Percentiles rank a stretch among this genome's conserved stretches.
These are phyloP conservation scores for Epinephelus cyanopodus DNA, from an alignment of 2,113 vertebrate species.

Conservation along the genomic window DNA sequence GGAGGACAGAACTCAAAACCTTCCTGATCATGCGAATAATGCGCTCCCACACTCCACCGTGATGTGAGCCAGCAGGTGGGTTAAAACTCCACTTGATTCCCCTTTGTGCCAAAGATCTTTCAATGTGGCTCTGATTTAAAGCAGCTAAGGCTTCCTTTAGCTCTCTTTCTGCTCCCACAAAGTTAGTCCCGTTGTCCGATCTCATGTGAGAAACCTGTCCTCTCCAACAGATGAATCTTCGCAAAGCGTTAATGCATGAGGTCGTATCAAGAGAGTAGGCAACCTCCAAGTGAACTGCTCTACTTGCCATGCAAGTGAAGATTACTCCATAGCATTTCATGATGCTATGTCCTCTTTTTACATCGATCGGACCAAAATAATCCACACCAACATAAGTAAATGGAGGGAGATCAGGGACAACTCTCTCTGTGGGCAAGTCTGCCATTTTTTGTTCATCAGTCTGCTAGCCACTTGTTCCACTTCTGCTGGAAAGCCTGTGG, in stretches of 20 bases:
- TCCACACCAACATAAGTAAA: too few species aligned
- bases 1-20: neutral
- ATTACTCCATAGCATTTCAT: neutral
- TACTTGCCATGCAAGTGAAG: neutral
- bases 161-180: too few species aligned
- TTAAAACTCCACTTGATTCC: neutral
- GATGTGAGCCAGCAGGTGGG: neutral
- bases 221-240: neutral
- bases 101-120: neutral
- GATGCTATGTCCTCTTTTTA: too few species aligned
- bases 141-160: too few species aligned
- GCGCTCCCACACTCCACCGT: neutral
- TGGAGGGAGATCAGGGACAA: neutral
- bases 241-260: neutral
- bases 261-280: neutral
- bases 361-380: too few species aligned
- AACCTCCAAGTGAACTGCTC: neutral
- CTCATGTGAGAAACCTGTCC: neutral
- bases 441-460: neutral
- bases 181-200: too few species aligned
- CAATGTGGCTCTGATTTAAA: neutral
- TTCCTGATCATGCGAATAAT: neutral
- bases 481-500: neutral
- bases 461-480: slow-evolving; percentile 28
- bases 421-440: neutral